A percentile compares a stretch with the other conserved stretches of the same genome.
Evolutionary conservation across 2,113 vertebrate species (phyloP).

Genomic region (Chionis minor): DNA sequence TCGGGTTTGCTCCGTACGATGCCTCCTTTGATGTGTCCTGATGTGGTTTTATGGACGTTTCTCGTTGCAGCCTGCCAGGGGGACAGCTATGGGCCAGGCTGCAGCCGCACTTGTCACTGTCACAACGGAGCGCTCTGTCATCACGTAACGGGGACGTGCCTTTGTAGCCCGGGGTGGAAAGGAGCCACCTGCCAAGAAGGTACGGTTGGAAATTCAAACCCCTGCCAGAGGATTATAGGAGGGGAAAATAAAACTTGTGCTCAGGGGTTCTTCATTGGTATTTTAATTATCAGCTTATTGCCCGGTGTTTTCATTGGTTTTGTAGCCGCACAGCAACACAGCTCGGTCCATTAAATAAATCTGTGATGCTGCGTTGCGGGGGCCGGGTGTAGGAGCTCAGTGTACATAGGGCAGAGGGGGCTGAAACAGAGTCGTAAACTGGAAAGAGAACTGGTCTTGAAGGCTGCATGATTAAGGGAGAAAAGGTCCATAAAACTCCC

Average conservation of each 20-base stretch:
- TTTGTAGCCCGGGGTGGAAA: conserved; percentile 20
- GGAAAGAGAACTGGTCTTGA: neutral
- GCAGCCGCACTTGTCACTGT: conserved; percentile 61
- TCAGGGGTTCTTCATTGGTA: neutral
- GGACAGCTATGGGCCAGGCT: conserved; percentile 56
- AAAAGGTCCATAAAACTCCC: conserved; percentile 15
- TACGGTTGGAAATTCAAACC: neutral
- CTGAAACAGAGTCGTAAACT: neutral
- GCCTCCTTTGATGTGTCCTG: neutral
- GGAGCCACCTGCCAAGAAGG: conserved; percentile 64
- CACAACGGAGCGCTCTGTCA: conserved; percentile 68
- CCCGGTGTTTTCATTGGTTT: neutral
- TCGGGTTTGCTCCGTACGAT: neutral
- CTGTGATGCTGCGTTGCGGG: neutral
- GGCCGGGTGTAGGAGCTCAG: accelerated
- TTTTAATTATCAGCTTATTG: neutral
- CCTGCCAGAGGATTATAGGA: neutral
- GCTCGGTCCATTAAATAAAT: neutral
- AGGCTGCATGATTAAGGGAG: neutral
- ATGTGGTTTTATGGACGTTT: neutral
- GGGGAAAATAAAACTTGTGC: neutral
- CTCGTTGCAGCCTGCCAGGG: conserved; percentile 52
- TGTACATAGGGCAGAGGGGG: neutral
- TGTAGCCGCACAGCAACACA: accelerated
- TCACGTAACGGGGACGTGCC: conserved; percentile 3